Percentiles rank a stretch among this genome's conserved stretches.
Evolutionary conservation across 2,888 invertebrate species (phyloP).

Genomic region (Pristionchus entomophagus): DNA sequence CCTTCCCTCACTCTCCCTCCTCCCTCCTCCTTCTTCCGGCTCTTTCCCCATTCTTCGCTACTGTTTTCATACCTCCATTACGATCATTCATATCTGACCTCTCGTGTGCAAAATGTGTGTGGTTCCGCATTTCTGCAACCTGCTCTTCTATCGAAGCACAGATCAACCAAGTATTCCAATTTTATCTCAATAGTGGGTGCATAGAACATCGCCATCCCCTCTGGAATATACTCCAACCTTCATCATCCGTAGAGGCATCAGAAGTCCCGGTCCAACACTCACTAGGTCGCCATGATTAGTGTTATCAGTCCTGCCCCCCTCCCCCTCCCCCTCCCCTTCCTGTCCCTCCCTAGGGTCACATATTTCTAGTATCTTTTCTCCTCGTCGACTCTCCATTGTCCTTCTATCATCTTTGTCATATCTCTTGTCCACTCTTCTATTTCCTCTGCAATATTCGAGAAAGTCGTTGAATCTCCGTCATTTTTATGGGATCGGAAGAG

Average conservation of each 20-base stretch:
- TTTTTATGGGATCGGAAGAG: not conserved
- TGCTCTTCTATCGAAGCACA: not conserved
- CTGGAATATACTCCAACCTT: no score
- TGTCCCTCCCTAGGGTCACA: not conserved
- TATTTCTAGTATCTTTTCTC: not conserved
- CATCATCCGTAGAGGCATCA: no score
- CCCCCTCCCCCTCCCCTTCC: not conserved
- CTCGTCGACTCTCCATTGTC: not conserved
- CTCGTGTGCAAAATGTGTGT: not conserved
- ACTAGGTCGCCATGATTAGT: no score
- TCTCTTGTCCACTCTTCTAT: slow-evolving; percentile 30
- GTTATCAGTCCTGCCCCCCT: not conserved
- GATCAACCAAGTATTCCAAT: no score
- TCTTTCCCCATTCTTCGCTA: not conserved
- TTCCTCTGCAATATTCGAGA: not conserved
- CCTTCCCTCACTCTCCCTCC: not conserved
- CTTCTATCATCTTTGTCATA: slow-evolving; percentile 18
- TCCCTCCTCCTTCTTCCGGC: not conserved
- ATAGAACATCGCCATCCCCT: no score
- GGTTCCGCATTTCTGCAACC: no score
- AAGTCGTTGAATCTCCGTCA: slow-evolving; percentile 17
- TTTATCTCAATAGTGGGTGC: no score
- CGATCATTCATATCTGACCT: slow-evolving; percentile 31
- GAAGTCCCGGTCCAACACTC: no score
- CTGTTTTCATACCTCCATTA: slow-evolving; percentile 11